phyloP scores from a whole-genome alignment of 2,888 invertebrate genomes.

The Agonum fuliginosum region DNA sequence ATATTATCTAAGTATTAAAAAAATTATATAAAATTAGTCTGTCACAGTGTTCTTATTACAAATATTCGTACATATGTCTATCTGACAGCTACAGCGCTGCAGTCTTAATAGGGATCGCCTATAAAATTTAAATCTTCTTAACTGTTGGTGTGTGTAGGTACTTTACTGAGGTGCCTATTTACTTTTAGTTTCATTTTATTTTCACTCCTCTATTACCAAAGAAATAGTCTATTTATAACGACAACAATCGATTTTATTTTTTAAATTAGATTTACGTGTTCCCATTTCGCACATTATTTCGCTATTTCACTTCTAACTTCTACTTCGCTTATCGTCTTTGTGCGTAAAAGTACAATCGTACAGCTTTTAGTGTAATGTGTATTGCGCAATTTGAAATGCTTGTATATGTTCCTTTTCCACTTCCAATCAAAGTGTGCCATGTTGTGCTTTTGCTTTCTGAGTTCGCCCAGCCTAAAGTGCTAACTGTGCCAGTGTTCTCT shows the following conservation, averaged over 20 bases:
- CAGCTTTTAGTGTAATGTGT: slow-evolving; percentile 52
- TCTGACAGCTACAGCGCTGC: no score
- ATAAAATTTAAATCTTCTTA: no score
- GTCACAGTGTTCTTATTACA: no score
- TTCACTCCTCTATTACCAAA: no score
- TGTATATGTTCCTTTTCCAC: slow-evolving; percentile 44
- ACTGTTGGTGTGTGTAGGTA: no score
- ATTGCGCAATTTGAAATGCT: slow-evolving; percentile 38
- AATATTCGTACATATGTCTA: no score
- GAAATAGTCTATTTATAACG: neutral
- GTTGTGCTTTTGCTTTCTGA: slow-evolving; percentile 39
- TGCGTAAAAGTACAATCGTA: neutral
- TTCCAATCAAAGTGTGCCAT: slow-evolving; percentile 36
- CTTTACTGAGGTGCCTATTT: no score
- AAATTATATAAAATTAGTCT: no score
- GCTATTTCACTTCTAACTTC: slow-evolving; percentile 8
- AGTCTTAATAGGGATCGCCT: no score
- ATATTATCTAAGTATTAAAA: no score
- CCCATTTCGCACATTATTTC: neutral
- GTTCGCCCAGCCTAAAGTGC: neutral
- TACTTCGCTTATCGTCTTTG: slow-evolving; percentile 2
- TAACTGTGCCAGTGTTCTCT: slow-evolving; percentile 6
- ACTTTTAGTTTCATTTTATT: slow-evolving; percentile 18
- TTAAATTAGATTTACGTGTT: slow-evolving; percentile 24
- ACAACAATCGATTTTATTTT: slow-evolving; percentile 13